phyloP scores from a whole-genome alignment of 2,888 invertebrate genomes.

The Drosophila meridiana region DNA sequence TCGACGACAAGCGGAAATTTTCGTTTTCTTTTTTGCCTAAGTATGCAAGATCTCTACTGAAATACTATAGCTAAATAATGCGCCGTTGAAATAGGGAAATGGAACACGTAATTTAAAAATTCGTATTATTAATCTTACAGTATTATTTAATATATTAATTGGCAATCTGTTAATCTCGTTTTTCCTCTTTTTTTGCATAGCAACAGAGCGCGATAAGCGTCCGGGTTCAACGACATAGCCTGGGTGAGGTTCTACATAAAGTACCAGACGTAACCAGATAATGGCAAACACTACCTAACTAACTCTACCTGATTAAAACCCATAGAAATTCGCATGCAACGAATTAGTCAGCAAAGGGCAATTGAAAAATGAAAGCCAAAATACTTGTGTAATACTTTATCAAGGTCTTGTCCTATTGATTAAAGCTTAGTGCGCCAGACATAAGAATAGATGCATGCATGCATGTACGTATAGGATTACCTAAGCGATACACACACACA shows the following conservation, averaged over 20 bases:
- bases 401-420: slow-evolving; percentile 68
- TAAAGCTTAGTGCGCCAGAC: slow-evolving; percentile 27
- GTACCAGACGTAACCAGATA: slow-evolving; percentile 23
- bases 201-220: slow-evolving; percentile 58
- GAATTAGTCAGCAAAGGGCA: slow-evolving; percentile 19
- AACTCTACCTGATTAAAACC: slow-evolving; percentile 52
- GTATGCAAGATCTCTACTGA: neutral
- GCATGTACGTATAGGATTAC: slow-evolving; percentile 3
- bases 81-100: neutral
- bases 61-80: neutral
- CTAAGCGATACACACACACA: neutral
- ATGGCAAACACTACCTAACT: slow-evolving; percentile 7
- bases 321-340: slow-evolving; percentile 58
- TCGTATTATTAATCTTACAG: neutral
- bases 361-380: slow-evolving; percentile 29
- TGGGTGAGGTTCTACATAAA: slow-evolving; percentile 3
- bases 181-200: slow-evolving; percentile 40
- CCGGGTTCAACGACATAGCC: slow-evolving; percentile 65
- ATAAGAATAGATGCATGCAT: neutral
- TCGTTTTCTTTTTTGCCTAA: neutral
- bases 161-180: neutral
- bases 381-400: slow-evolving; percentile 29
- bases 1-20: slow-evolving; percentile 36
- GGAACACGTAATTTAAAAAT: neutral
- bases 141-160: neutral